These are phyloP conservation scores for Xiphophorus maculatus DNA, from an alignment of 2,113 vertebrate genomes.

Conservation along the genomic window DNA sequence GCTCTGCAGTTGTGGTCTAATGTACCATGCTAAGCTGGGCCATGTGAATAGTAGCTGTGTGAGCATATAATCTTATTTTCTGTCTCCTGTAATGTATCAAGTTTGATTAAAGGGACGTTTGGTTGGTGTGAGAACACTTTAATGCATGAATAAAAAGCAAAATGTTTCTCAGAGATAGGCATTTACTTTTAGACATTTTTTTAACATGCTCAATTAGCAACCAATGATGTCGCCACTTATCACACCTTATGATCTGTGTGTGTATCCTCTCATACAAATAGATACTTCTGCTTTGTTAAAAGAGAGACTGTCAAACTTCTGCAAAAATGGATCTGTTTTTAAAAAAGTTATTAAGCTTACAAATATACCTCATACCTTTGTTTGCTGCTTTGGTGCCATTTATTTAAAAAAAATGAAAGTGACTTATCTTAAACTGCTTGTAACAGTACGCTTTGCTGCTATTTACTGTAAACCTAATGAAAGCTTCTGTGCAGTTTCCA, in stretches of 20 bases:
- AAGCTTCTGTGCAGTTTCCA: slow-evolving; percentile 7
- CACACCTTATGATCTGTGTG: slow-evolving; percentile 26
- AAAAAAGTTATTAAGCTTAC: too few relatives aligned
- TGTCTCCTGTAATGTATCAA: slow-evolving; percentile 19
- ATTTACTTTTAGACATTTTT: slow-evolving; percentile 1
- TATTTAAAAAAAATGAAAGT: not conserved
- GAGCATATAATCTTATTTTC: slow-evolving; percentile 10
- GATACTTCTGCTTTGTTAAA: slow-evolving; percentile 39
- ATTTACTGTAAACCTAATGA: not conserved
- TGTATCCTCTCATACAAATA: slow-evolving; percentile 61
- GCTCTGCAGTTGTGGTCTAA: slow-evolving; percentile 39
- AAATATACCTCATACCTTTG: too few relatives aligned
- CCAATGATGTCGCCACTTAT: slow-evolving; percentile 30
- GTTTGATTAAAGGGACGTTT: slow-evolving; percentile 10
- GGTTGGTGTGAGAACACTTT: not conserved
- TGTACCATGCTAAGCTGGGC: slow-evolving; percentile 18
- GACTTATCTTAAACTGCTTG: not conserved
- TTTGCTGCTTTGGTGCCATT: not conserved
- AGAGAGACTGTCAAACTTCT: not conserved
- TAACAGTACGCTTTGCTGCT: not conserved
- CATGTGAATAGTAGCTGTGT: not conserved
- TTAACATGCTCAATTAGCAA: slow-evolving; percentile 25
- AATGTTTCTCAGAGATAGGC: not conserved
- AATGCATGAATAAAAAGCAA: slow-evolving; percentile 8
- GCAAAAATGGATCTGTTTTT: not conserved